Conservation (phyloP, 1,140 invertebrate genomes). For the Lethrus apterus region DNA sequence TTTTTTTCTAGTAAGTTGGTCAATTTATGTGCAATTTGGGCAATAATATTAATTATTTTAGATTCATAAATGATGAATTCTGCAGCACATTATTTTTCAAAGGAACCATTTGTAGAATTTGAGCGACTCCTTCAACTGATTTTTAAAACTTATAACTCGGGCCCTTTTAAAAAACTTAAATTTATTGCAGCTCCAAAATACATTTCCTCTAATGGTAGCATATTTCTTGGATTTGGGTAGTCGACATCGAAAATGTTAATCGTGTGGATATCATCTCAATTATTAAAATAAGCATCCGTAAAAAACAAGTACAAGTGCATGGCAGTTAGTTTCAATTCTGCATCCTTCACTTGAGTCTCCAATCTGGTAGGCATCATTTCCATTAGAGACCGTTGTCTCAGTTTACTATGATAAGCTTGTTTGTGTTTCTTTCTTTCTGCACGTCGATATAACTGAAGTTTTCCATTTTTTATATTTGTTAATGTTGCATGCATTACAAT, state of each 20-base stretch:
- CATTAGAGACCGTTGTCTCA: not conserved
- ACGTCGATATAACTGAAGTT: conserved; percentile 7
- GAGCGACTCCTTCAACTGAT: not conserved
- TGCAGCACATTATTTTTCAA: not conserved
- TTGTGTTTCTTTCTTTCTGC: conserved; percentile 7
- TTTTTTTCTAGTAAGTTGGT: not conserved
- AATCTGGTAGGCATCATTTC: conserved; percentile 11
- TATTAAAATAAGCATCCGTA: conserved; percentile 10
- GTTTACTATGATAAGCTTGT: not conserved
- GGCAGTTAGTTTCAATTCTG: not conserved
- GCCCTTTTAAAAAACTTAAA: not conserved
- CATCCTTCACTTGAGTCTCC: conserved; percentile 6
- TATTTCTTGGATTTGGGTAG: not conserved
- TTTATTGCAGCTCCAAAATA: not conserved
- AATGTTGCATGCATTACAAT: conserved; percentile 6
- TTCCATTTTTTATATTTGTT: conserved; percentile 12
- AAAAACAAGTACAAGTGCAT: conserved; percentile 8
- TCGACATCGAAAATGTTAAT: conserved; percentile 5
- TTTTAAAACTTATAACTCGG: not conserved
- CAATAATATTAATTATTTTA: conserved; percentile 1
- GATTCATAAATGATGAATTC: conserved; percentile 5
- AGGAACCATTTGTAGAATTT: not conserved
- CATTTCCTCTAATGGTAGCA: not conserved
- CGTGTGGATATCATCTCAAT: not conserved
- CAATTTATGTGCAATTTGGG: not conserved